Evolutionary conservation across 2,888 invertebrate species (phyloP), one percentile per base, ranked within the genome.

Genomic region (Ichneumon xanthorius): DNA sequence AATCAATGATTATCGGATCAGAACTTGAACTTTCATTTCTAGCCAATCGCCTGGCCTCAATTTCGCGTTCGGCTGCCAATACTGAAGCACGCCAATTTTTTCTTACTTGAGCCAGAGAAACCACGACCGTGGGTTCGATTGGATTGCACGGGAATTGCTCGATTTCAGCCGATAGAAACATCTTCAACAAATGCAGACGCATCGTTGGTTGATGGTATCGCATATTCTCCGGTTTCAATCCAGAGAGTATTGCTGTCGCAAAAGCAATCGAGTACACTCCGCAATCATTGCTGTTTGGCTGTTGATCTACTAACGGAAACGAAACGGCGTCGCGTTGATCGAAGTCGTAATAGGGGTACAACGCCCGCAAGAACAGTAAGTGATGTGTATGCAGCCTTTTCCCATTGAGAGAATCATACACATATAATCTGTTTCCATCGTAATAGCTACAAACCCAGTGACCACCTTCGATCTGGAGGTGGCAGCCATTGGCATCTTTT

Each of bases 231-330:
- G 63, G 63, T 30, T 2, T 63, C 14, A 63, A 26, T 33, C 40
- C 73, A 22, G 5, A 40, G n/a, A 61, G 45, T 45, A 61, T 22
- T 40, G 73, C 58, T 5, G 16, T 61, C 0, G 73, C 73, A 40
- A 73, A 73, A 2, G 73, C 73, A 11, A 73, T 73, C 16, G 26
- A 4, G 16, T 37, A 58, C 45, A 73, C n/a, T 37, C 37, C 73
- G 58, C 73, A 73, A 26, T n/a, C 37, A 16, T 73, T 73, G 1
- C n/a, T n/a, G n/a, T n/a, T n/a, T n/a, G n/a, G n/a, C n/a, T n/a
- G n/a, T n/a, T n/a, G n/a, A n/a, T n/a, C n/a, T n/a, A n/a, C n/a
- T n/a, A n/a, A n/a, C n/a, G n/a, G n/a, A n/a, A n/a, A n/a, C n/a
- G n/a, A n/a, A n/a, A n/a, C n/a, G n/a, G n/a, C n/a, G n/a, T n/a